Conservation (phyloP, 2,797 vertebrate species). For the Garrulus glandarius region DNA sequence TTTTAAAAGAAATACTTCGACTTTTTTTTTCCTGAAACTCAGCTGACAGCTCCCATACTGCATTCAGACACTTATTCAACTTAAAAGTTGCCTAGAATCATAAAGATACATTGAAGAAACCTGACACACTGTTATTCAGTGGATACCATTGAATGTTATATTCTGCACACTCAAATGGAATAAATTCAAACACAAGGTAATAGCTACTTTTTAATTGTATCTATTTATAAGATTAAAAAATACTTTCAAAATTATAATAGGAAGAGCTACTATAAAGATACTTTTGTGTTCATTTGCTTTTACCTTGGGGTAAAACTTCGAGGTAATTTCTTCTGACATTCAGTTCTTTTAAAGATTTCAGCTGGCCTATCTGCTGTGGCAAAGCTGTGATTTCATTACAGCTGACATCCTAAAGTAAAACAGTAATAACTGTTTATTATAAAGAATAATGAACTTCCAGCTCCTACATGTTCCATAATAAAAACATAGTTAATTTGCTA, state of each 20-base stretch:
- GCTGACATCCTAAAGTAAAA: constrained; percentile 87
- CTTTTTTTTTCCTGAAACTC: not conserved
- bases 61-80: not conserved
- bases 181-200: not conserved
- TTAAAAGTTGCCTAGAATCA: not conserved
- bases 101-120: not conserved
- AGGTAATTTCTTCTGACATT: constrained; percentile 92
- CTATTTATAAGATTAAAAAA: not conserved
- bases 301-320: constrained; percentile 92
- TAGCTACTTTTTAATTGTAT: not conserved
- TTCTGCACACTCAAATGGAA: not conserved
- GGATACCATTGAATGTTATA: not conserved
- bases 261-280: not conserved
- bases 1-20: not conserved
- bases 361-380: constrained; percentile 87
- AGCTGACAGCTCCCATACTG: not conserved
- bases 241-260: not conserved
- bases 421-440: not conserved
- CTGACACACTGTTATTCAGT: not conserved
- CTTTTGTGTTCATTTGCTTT: not conserved
- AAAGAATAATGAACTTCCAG: not conserved
- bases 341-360: constrained; percentile 87
- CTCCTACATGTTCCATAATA: not conserved
- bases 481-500: not conserved
- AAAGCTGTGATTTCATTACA: constrained; percentile 93